A percentile compares a stretch with the other conserved stretches of the same genome.
Evolutionary conservation across 2,113 vertebrate genomes (phyloP).

Genomic region (Tetrao urogallus): DNA sequence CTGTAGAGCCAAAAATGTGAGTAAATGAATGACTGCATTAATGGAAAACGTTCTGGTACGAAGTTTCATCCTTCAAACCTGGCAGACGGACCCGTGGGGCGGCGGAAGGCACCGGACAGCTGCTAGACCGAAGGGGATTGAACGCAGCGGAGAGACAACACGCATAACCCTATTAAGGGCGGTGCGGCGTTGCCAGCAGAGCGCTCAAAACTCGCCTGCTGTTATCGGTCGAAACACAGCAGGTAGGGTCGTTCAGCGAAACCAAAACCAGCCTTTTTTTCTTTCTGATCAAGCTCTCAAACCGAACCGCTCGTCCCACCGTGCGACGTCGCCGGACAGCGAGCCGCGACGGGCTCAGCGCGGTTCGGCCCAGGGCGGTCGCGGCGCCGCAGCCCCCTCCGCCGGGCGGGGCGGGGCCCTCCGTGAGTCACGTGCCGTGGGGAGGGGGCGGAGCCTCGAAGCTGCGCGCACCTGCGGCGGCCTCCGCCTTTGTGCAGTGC

Average conservation of each 20-base stretch:
- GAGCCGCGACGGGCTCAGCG: too few species aligned
- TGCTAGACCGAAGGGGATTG: neutral
- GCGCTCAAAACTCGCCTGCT: accelerated
- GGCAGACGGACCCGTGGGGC: too few species aligned
- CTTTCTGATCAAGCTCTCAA: neutral
- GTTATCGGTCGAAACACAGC: neutral
- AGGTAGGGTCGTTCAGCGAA: neutral
- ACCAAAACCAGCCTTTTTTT: neutral
- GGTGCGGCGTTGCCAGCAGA: accelerated
- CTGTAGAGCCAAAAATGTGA: neutral
- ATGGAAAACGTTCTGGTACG: neutral
- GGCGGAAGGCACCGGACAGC: accelerated
- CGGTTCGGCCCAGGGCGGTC: too few species aligned
- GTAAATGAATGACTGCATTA: accelerated
- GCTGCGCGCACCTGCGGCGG: constrained; percentile 19
- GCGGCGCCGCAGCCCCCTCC: too few species aligned
- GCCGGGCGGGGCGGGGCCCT: neutral
- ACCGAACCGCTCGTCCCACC: too few species aligned
- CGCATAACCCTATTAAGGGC: accelerated
- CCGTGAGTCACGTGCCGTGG: neutral
- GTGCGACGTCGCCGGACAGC: too few species aligned
- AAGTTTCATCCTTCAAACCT: neutral
- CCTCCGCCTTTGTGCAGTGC: constrained; percentile 42
- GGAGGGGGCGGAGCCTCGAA: neutral
- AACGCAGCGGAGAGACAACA: accelerated